A percentile compares a stretch with the other conserved stretches of the same genome.
phyloP scores from a whole-genome alignment of 2,113 vertebrate genomes.

The Hyla sarda region DNA sequence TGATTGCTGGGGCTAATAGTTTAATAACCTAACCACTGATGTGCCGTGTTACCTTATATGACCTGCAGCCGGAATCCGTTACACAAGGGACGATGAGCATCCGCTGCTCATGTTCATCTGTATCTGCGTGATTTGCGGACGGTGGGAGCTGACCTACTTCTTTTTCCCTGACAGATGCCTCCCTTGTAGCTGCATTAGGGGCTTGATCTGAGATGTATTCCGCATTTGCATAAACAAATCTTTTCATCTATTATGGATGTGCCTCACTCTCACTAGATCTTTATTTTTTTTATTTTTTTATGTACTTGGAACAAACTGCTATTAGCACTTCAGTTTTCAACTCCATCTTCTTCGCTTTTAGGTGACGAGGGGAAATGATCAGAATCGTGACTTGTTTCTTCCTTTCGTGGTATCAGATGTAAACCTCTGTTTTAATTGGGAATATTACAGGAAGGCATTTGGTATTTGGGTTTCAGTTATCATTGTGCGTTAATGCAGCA shows the following conservation, averaged over 20 bases:
- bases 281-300: conserved; percentile 18
- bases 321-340: conserved; percentile 36
- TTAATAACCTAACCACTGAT: conserved; percentile 37
- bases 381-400: background rate
- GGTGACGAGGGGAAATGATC: background rate
- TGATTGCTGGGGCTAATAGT: background rate
- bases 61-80: conserved; percentile 30
- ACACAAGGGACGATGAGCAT: conserved; percentile 32
- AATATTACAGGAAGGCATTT: background rate
- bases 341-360: conserved; percentile 18
- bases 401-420: background rate
- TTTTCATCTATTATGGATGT: conserved; percentile 61
- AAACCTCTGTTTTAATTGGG: background rate
- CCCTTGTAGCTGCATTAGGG: conserved; percentile 60
- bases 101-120: conserved; percentile 43
- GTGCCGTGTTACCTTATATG: conserved; percentile 46
- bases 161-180: conserved; percentile 67
- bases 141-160: conserved; percentile 70
- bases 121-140: conserved; percentile 63
- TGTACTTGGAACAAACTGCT: conserved; percentile 19
- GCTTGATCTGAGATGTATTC: conserved; percentile 58
- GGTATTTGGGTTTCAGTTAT: background rate
- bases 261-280: conserved; percentile 20
- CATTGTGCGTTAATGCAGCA: no score
- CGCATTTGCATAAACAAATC: conserved; percentile 61